Evolutionary conservation across 2,113 vertebrate species (phyloP), one percentile per base, ranked within the genome.

Genomic region (Catharus minimus): DNA sequence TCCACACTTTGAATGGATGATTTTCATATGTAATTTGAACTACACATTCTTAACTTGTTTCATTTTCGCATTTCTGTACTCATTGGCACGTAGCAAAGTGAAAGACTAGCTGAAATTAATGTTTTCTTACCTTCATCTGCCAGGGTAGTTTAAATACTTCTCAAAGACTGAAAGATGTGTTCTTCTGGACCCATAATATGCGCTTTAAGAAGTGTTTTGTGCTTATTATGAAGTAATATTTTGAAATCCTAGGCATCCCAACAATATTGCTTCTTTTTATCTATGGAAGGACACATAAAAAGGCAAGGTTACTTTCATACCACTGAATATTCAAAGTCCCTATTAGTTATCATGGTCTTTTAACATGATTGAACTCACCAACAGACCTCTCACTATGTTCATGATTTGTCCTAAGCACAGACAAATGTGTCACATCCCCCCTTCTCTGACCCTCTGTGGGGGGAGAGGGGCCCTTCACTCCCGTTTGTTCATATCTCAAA

Each of bases 1-100:
- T 92, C 93, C 84, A 85, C 90, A 93, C 76, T 94, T 95, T 2
- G 33, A 95, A 80, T 55, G 88, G 79, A 89, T 3, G 21, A 92
- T 87, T 95, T 93, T 91, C 52, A 49, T 78, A 62, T 90, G 78
- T 94, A 85, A 95, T 92, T 96, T 92, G 79, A 96, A 46, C 67
- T 93, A 92, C 94, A 92, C 61, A 67, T 71, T 95, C 85, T 93
- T 64, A 83, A 61, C 66, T 85, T 96, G 67, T 81, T 97, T 97
- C 95, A 91, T 94, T 97, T 94, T 92, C 57, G 55, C 62, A 82
- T 96, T 95, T 96, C 67, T 30, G 15, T 71, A 80, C 87, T 91
- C 85, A 90, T 72, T 65, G 55, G 69, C 87, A 93, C 9, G 5
- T 75, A 96, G 69, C 93, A 72, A 74, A 68, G 77, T 76, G 82